Base-by-base conservation (phyloP, 1,140 invertebrate genomes). In the Trissolcus basalis region DNA sequence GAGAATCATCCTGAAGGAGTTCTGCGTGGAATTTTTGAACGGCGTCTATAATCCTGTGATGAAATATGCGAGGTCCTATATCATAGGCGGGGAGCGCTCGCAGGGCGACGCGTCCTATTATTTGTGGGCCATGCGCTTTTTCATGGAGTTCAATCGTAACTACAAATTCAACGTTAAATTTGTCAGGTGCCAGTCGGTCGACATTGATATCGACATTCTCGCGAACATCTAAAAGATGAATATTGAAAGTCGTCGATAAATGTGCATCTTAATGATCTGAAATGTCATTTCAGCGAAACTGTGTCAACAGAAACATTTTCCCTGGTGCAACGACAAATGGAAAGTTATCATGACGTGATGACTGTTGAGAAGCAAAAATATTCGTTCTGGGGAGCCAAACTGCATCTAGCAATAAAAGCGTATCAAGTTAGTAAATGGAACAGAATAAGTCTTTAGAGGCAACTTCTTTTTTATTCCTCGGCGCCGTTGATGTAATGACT, bases 71-170 rank as follows among this genome's bases (percentile, higher is more conserved):
- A 95, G 93, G 72, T 82, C 83, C 76, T 83, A 83, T 47, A 83
- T 88, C 12, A 74, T 83, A 0, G 78, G 72, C 8, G 61, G 44
- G 48, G 77, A 86, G 3, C 81, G 69, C 35, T 75, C 91, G 70
- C 90, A 90, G 45, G 88, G 96, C 82, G 97, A 99, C 89, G 95
- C 97, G 82, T 94, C 94, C 7, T 97, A 97, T 88, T 98, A 98
- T 87, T 89, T 98, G 47, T 98, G 96, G 96, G 92, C 95, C 6
- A 89, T 98, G 79, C 93, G 94, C 83, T 99, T 98, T 89, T 99
- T 98, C 86, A 97, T 98, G 96, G 95, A 98, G 87, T 98, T 99
- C 87, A 98, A 97, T 91, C 92, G 97, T 74, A 90, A 92, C 81
- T 91, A 93, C 79, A 93, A 93, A 80, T 96, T 96, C 82, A 91